phyloP scores from a whole-genome alignment of 2,888 invertebrate species.

The Drosophila parthenogenetica region DNA sequence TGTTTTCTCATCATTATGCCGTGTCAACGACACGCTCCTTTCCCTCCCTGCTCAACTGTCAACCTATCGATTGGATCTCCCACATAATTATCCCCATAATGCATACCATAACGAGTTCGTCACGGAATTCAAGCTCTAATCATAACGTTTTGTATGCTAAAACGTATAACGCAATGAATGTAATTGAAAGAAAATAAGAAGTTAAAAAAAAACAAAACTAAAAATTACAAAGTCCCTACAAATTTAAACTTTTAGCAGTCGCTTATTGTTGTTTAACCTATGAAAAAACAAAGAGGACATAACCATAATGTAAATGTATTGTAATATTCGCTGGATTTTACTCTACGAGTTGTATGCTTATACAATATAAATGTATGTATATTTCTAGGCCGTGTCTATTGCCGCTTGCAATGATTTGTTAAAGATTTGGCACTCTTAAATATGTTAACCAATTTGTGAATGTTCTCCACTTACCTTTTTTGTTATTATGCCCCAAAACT shows the following conservation, averaged over 20 bases:
- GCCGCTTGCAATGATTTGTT: constrained; percentile 36
- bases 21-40: constrained; percentile 49
- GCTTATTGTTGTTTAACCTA: constrained; percentile 70
- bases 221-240: constrained; percentile 20
- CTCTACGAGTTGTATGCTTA: constrained; percentile 38
- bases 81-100: not conserved
- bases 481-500: constrained; percentile 47
- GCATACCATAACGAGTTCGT: not conserved
- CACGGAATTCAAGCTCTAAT: not conserved
- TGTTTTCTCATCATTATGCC: constrained; percentile 47
- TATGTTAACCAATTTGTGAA: constrained; percentile 29
- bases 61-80: constrained; percentile 28
- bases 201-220: constrained; percentile 28
- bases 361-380: not conserved
- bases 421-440: constrained; percentile 21
- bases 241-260: constrained; percentile 52
- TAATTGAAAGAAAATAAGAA: constrained; percentile 20
- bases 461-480: constrained; percentile 14
- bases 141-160: not conserved
- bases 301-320: constrained; percentile 29
- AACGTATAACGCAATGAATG: constrained; percentile 18
- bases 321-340: constrained; percentile 58
- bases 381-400: constrained; percentile 36
- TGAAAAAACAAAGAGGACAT: constrained; percentile 24
- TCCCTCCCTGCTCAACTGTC: constrained; percentile 24